Conservation (phyloP, 1,140 invertebrate genomes). For the Carposina sasakii region DNA sequence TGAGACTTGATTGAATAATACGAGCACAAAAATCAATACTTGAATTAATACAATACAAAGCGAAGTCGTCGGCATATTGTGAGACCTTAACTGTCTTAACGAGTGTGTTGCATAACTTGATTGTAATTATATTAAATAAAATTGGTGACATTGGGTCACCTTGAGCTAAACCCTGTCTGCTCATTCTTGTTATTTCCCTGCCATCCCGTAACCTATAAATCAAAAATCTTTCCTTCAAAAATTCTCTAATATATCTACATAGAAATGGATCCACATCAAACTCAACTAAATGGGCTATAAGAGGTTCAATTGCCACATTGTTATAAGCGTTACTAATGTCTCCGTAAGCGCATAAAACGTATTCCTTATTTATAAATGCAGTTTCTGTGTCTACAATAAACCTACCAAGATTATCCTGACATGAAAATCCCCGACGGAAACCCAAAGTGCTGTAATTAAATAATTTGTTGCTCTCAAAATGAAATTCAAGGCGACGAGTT, state of each 20-base stretch:
- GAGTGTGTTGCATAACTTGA: background rate
- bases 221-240: background rate
- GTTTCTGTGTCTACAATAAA: background rate
- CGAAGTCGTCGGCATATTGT: constrained; percentile 10
- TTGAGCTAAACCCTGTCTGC: background rate
- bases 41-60: background rate
- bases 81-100: background rate
- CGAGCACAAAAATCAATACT: background rate
- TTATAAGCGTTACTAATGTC: background rate
- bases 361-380: background rate
- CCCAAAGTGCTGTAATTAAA: no score
- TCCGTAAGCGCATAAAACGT: background rate
- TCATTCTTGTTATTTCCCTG: background rate
- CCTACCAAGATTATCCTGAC: background rate
- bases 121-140: constrained; percentile 6
- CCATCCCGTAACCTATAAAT: background rate
- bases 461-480: no score
- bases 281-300: background rate
- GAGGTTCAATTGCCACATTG: background rate
- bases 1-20: background rate
- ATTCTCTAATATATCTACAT: background rate
- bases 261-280: background rate
- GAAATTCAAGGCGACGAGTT: no score
- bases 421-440: no score
- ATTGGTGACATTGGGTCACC: constrained; percentile 5